Percentiles rank a stretch among this genome's conserved stretches.
phyloP scores from a whole-genome alignment of 2,888 invertebrate genomes.

The Tethea ocularis region DNA sequence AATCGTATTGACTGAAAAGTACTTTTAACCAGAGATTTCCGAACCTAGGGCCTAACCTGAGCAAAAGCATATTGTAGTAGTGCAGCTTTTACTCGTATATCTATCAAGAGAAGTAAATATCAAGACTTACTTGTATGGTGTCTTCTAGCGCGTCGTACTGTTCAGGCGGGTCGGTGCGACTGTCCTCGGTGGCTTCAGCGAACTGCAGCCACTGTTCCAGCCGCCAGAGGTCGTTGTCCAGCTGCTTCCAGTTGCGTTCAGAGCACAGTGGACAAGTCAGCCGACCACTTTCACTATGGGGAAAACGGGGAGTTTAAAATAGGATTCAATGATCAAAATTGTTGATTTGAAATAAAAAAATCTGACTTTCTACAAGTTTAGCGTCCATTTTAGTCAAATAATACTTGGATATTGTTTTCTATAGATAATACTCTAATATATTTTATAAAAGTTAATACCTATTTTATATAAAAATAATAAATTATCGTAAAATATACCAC shows the following conservation, averaged over 20 bases:
- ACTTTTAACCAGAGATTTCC: too few species aligned
- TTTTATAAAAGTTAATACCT: neutral
- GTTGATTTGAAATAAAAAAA: neutral
- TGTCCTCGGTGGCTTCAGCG: conserved; percentile 91
- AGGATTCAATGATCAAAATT: neutral
- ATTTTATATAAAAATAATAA: conserved; percentile 10
- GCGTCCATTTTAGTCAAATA: neutral
- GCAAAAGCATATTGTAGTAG: too few species aligned
- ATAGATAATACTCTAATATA: too few species aligned
- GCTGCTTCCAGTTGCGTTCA: conserved; percentile 93
- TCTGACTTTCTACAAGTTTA: neutral
- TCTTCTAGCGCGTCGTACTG: conserved; percentile 93
- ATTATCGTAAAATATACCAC: conserved; percentile 15
- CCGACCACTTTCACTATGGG: conserved; percentile 87
- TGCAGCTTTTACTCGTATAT: too few species aligned
- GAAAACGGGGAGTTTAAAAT: neutral
- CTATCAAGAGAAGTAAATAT: too few species aligned
- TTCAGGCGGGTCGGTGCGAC: conserved; percentile 87
- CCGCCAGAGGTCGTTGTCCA: conserved; percentile 95
- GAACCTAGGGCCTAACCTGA: too few species aligned
- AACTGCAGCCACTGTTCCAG: conserved; percentile 95
- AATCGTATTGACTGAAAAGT: too few species aligned
- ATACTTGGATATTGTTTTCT: too few species aligned
- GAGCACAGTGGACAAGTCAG: conserved; percentile 94
- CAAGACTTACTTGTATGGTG: conserved; percentile 87